Evolutionary conservation across 1,140 invertebrate species (phyloP).

Genomic region (Tribolium castaneum): DNA sequence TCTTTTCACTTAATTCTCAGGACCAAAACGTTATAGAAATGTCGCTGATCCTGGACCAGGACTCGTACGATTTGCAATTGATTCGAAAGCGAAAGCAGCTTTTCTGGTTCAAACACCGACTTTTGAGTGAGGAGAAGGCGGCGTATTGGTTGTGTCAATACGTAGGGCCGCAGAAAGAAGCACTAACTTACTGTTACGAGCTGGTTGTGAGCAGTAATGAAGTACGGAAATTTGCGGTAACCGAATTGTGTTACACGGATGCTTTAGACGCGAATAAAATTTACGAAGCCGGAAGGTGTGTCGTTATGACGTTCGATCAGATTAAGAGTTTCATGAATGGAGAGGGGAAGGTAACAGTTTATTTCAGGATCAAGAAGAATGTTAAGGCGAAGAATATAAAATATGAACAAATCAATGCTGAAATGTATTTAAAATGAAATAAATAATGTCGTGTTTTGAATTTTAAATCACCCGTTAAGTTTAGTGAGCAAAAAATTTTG

Average conservation of each 20-base stretch:
- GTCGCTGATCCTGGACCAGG: background rate
- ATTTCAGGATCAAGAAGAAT: slow-evolving; percentile 27
- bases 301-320: slow-evolving; percentile 16
- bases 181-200: slow-evolving; percentile 14
- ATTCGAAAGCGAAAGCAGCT: slow-evolving; percentile 11
- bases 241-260: slow-evolving; percentile 36
- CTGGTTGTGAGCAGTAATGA: background rate
- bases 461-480: too few relatives aligned
- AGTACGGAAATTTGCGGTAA: slow-evolving; percentile 16
- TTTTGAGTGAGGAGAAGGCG: background rate
- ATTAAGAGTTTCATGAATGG: slow-evolving; percentile 25
- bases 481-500: too few relatives aligned
- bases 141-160: slow-evolving; percentile 32
- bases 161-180: slow-evolving; percentile 3
- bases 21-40: background rate
- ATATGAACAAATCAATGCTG: background rate
- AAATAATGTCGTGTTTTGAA: too few relatives aligned
- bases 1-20: background rate
- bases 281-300: slow-evolving; percentile 20
- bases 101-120: slow-evolving; percentile 27
- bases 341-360: background rate
- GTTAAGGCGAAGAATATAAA: background rate
- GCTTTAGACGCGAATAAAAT: slow-evolving; percentile 24
- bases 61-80: slow-evolving; percentile 11
- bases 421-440: too few relatives aligned